Conservation (phyloP, 1,140 invertebrate genomes). For the Acyrthosiphon pisum region DNA sequence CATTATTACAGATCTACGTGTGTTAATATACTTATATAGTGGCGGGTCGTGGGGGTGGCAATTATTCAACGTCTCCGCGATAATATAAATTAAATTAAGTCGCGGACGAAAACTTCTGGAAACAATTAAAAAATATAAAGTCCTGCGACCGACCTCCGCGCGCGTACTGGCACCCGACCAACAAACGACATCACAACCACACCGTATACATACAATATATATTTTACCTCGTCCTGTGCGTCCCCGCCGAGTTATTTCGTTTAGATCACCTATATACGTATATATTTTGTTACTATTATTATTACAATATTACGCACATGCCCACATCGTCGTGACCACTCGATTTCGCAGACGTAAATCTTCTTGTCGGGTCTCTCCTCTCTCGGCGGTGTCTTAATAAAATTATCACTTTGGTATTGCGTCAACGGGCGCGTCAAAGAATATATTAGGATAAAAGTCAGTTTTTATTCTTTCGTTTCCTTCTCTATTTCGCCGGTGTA, state of each 20-base stretch:
- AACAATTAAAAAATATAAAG: slow-evolving; percentile 43
- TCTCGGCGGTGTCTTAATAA: slow-evolving; percentile 36
- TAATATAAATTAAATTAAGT: slow-evolving; percentile 42
- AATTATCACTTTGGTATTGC: slow-evolving; percentile 47
- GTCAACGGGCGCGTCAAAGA: slow-evolving; percentile 45
- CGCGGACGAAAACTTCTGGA: slow-evolving; percentile 31
- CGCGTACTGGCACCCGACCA: slow-evolving; percentile 29
- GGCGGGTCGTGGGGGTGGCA: background rate
- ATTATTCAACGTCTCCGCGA: slow-evolving; percentile 3
- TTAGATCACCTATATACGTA: background rate
- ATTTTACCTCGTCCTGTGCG: slow-evolving; percentile 30
- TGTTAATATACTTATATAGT: background rate
- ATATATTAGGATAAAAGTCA: slow-evolving; percentile 6
- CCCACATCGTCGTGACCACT: background rate
- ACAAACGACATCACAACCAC: background rate
- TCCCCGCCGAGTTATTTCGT: slow-evolving; percentile 24
- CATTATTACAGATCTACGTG: background rate
- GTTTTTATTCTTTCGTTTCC: background rate
- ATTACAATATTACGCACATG: background rate
- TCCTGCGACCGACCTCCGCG: background rate
- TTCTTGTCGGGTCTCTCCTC: background rate
- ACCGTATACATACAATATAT: background rate
- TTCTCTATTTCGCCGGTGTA: background rate
- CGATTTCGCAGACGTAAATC: background rate
- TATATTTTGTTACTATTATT: background rate